Percentiles rank a stretch among this genome's conserved stretches.
These are phyloP conservation scores for Vipera latastei DNA, from an alignment of 2,797 vertebrate species.

Conservation along the genomic window DNA sequence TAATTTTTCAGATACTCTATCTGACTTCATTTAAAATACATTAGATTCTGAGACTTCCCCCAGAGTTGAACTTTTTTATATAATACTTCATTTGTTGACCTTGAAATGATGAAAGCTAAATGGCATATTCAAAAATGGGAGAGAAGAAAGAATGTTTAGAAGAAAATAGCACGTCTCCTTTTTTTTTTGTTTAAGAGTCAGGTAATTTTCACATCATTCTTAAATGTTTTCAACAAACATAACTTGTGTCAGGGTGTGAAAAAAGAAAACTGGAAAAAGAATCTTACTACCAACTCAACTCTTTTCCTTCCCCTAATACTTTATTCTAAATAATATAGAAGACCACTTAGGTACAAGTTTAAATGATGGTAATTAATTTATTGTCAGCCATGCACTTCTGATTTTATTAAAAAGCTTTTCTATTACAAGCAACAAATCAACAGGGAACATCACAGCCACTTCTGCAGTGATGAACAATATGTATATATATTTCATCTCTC, in stretches of 20 bases:
- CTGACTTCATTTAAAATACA: neutral
- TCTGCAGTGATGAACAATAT: neutral
- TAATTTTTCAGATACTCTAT: neutral
- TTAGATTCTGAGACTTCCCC: constrained; percentile 13
- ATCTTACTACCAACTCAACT: constrained; percentile 70
- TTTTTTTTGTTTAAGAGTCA: constrained; percentile 58
- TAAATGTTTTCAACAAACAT: constrained; percentile 65
- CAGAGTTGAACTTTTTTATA: constrained; percentile 46
- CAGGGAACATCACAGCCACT: neutral
- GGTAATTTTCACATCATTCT: constrained; percentile 52
- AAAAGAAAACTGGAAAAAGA: constrained; percentile 31
- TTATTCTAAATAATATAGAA: constrained; percentile 61
- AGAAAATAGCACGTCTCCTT: constrained; percentile 60
- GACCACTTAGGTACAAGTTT: constrained; percentile 28
- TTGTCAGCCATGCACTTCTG: constrained; percentile 32
- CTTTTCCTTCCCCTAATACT: constrained; percentile 63
- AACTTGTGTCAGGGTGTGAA: constrained; percentile 59
- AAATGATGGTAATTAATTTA: constrained; percentile 52
- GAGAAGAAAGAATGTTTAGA: constrained; percentile 64
- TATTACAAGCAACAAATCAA: constrained; percentile 18
- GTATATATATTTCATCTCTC: neutral
- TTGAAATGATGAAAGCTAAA: constrained; percentile 61
- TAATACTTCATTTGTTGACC: constrained; percentile 55
- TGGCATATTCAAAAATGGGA: constrained; percentile 43
- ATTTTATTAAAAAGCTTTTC: constrained; percentile 31